Evolutionary conservation across 2,888 invertebrate species (phyloP), one percentile per base, ranked within the genome.

Genomic region (Drosophila planitibia): DNA sequence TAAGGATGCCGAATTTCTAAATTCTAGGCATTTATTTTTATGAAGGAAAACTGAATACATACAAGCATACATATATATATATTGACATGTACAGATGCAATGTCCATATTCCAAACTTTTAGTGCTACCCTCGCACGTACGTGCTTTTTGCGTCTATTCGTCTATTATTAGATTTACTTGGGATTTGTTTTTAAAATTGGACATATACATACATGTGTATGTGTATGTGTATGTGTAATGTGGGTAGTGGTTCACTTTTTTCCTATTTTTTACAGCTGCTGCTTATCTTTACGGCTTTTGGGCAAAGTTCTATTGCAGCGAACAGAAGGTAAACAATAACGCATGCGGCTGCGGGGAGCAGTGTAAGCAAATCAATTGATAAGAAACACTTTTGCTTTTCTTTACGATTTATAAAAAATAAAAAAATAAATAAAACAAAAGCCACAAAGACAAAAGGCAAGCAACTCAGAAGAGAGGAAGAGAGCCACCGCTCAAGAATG

Each of bases 331-430:
- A 55, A 59, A 32, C 3, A 32, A 62, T 49, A 66, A 55, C 12
- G 57, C 32, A 47, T 30, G 35, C 3, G 32, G 39, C 7, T 9
- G 30, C 7, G 60, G 6, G 25, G 66, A n/a, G 39, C 16, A 35
- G 47, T 54, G 58, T 33, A 57, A 60, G 53, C 49, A 70, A 55
- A 47, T 54, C 68, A 62, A 78, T 74, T 85, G 85, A 85, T 85
- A 85, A 85, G 89, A 81, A 86, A n/a, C 69, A 90, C 85, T 86
- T 89, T 86, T 90, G 89, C 82, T 86, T 85, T 85, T 72, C 73
- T 62, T 77, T 76, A 59, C 72, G 69, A 35, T 61, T 63, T 74
- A 60, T 73, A 61, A 39, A 44, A n/a, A 59, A 57, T 52, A 57
- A 14, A 59, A 52, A 54, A 33, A 37, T 0, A 61, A 59, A 22